Conservation (phyloP, 2,113 vertebrate genomes). For the Malurus melanocephalus region DNA sequence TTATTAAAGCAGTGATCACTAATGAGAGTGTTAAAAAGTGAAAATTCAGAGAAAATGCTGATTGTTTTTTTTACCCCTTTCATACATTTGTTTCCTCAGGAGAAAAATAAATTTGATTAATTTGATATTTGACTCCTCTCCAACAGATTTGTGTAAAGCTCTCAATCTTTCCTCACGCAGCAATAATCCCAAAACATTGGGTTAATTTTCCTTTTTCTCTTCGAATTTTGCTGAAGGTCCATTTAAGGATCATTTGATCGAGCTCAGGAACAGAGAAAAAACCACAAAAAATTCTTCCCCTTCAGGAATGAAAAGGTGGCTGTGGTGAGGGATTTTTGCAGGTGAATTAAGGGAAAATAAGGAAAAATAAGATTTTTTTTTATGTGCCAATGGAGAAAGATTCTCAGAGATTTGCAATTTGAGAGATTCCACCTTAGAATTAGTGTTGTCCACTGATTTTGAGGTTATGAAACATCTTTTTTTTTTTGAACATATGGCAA, state of each 20-base stretch:
- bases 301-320: no score
- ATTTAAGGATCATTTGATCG: background rate
- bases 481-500: background rate
- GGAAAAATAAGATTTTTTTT: background rate
- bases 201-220: background rate
- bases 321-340: background rate
- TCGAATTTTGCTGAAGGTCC: background rate
- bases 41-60: background rate
- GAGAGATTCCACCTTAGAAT: background rate
- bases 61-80: fast-evolving
- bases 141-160: background rate
- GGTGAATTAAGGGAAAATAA: background rate
- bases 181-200: background rate
- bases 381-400: background rate
- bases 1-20: background rate
- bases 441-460: background rate
- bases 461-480: background rate
- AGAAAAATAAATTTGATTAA: background rate
- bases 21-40: fast-evolving
- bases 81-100: fast-evolving
- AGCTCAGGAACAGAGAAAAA: background rate
- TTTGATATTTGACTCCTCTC: no score
- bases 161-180: no score
- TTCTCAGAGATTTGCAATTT: background rate
- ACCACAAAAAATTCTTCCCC: background rate